These are phyloP conservation scores for Mallotus villosus DNA, from an alignment of 2,797 vertebrate genomes.

Conservation along the genomic window DNA sequence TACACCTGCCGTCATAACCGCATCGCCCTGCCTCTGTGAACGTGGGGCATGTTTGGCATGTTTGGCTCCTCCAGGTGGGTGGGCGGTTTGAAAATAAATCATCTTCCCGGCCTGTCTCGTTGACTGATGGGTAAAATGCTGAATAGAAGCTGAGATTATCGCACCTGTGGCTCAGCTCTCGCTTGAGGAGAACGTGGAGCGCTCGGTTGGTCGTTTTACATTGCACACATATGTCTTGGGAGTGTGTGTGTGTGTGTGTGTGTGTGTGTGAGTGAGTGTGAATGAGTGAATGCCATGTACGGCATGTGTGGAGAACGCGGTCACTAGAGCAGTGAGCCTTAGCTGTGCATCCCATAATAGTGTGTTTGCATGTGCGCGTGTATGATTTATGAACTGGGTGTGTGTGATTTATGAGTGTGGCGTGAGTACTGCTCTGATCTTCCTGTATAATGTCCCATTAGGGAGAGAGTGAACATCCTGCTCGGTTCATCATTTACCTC, in stretches of 20 bases:
- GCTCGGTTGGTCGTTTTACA: constrained; percentile 18
- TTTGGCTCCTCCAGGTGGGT: constrained; percentile 59
- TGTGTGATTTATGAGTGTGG: constrained; percentile 65
- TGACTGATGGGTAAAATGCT: constrained; percentile 73
- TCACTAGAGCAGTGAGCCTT: too few species aligned
- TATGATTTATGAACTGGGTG: neutral
- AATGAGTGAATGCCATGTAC: too few species aligned
- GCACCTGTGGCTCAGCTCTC: constrained; percentile 61
- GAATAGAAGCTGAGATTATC: constrained; percentile 68
- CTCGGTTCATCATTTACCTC: constrained; percentile 66
- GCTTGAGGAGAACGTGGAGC: constrained; percentile 35
- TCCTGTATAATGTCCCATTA: constrained; percentile 75
- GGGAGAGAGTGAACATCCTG: constrained; percentile 47
- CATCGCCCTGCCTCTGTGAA: constrained; percentile 40
- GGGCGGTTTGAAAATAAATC: constrained; percentile 61
- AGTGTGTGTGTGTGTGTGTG: neutral
- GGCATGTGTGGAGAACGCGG: too few species aligned
- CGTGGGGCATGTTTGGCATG: constrained; percentile 40
- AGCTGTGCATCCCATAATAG: too few species aligned
- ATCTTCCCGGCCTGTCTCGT: constrained; percentile 62
- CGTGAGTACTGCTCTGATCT: constrained; percentile 55
- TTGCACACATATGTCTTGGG: neutral
- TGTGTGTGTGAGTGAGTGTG: neutral
- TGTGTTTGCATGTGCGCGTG: too few species aligned
- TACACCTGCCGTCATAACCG: constrained; percentile 59